Conservation (phyloP, 2,888 invertebrate genomes). For the Parnassius glacialis region DNA sequence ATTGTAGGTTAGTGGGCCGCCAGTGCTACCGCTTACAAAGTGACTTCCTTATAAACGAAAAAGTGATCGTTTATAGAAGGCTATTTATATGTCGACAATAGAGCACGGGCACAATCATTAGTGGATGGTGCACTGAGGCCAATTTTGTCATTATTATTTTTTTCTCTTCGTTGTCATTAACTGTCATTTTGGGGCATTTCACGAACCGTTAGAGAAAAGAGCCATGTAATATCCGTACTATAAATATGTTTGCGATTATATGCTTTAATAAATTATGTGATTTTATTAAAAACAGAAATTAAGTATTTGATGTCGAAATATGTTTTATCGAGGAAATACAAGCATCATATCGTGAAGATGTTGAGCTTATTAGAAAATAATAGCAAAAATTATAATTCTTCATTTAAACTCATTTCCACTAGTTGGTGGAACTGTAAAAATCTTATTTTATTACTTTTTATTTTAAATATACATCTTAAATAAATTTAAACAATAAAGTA, state of each 20-base stretch:
- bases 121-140: conserved; percentile 48
- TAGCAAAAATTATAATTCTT: no score
- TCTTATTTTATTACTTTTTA: no score
- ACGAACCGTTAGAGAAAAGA: conserved; percentile 59
- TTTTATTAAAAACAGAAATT: not conserved
- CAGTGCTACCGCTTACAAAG: conserved; percentile 40
- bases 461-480: no score
- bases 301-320: no score
- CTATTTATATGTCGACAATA: conserved; percentile 51
- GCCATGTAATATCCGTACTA: conserved; percentile 35
- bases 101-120: conserved; percentile 49
- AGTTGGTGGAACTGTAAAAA: no score
- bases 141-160: conserved; percentile 56
- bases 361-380: no score
- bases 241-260: conserved; percentile 37
- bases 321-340: no score
- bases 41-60: conserved; percentile 32
- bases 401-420: no score
- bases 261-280: not conserved
- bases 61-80: conserved; percentile 36
- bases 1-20: conserved; percentile 43
- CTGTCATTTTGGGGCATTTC: conserved; percentile 63
- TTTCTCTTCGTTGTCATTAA: conserved; percentile 59
- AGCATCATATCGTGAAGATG: no score
- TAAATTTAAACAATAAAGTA: no score